Percentiles rank a stretch among this genome's conserved stretches.
phyloP scores from a whole-genome alignment of 2,888 invertebrate species.

The Automeris io region DNA sequence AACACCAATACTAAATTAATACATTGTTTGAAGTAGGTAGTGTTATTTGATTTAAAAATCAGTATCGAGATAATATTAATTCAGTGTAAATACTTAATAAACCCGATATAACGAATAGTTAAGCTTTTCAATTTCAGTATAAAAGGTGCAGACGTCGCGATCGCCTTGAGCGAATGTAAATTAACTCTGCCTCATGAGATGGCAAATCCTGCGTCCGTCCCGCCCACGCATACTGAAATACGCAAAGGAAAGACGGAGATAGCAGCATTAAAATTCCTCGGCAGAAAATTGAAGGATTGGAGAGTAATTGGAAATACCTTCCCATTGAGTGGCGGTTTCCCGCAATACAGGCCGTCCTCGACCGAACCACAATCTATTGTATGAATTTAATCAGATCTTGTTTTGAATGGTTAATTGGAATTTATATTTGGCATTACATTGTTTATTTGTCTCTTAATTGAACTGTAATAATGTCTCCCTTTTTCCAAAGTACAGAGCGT shows the following conservation, averaged over 20 bases:
- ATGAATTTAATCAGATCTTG: slow-evolving; percentile 63
- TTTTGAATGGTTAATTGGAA: slow-evolving; percentile 54
- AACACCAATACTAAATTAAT: no score
- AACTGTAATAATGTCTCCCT: no score
- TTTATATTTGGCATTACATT: slow-evolving; percentile 28
- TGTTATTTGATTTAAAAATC: no score
- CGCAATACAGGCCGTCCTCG: slow-evolving; percentile 48
- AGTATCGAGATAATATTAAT: no score
- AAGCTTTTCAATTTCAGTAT: slow-evolving; percentile 55
- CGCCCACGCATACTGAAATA: slow-evolving; percentile 30
- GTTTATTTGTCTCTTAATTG: slow-evolving; percentile 1
- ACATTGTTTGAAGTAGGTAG: no score
- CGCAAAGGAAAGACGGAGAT: slow-evolving; percentile 38
- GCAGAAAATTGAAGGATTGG: slow-evolving; percentile 70
- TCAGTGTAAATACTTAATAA: neutral
- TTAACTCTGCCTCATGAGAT: slow-evolving; percentile 63
- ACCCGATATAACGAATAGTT: slow-evolving; percentile 6
- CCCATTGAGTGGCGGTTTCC: slow-evolving; percentile 57
- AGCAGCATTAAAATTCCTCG: slow-evolving; percentile 56
- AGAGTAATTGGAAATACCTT: slow-evolving; percentile 77
- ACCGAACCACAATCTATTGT: slow-evolving; percentile 58
- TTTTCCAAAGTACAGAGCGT: no score
- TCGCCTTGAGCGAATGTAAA: slow-evolving; percentile 64
- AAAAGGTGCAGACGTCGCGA: slow-evolving; percentile 57
- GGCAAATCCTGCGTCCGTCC: slow-evolving; percentile 42